Evolutionary conservation across 2,113 vertebrate species (phyloP).

Genomic region (Ariopsis seemanni): DNA sequence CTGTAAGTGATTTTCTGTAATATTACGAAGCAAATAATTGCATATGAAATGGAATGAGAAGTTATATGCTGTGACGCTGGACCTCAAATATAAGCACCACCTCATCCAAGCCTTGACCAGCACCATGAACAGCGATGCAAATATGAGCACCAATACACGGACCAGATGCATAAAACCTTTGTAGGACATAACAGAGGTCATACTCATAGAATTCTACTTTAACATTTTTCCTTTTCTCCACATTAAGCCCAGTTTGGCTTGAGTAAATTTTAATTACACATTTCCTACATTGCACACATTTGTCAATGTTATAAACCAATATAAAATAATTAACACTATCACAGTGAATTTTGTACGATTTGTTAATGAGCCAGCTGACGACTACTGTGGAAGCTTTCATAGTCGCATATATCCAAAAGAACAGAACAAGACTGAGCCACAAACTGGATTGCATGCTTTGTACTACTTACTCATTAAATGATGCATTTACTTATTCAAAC

Average conservation of each 20-base stretch:
- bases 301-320: background rate
- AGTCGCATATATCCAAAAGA: background rate
- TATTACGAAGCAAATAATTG: background rate
- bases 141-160: background rate
- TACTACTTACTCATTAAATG: background rate
- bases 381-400: background rate
- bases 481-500: background rate
- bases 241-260: too few relatives aligned
- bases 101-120: background rate
- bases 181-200: background rate
- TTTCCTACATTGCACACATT: background rate
- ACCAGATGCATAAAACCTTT: background rate
- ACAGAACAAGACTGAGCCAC: background rate
- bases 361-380: background rate
- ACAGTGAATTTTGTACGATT: background rate
- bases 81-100: background rate
- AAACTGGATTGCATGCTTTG: background rate
- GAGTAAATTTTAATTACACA: too few relatives aligned
- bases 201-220: background rate
- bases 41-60: background rate
- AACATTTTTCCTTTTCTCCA: background rate
- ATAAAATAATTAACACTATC: background rate
- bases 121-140: conserved; percentile 18
- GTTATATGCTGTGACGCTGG: background rate
- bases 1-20: background rate